Percentiles rank a stretch among this genome's conserved stretches.
Evolutionary conservation across 64 coral and sea anemone genomes (phyloP).

Genomic region (Dendrophyllia cribrosa): DNA sequence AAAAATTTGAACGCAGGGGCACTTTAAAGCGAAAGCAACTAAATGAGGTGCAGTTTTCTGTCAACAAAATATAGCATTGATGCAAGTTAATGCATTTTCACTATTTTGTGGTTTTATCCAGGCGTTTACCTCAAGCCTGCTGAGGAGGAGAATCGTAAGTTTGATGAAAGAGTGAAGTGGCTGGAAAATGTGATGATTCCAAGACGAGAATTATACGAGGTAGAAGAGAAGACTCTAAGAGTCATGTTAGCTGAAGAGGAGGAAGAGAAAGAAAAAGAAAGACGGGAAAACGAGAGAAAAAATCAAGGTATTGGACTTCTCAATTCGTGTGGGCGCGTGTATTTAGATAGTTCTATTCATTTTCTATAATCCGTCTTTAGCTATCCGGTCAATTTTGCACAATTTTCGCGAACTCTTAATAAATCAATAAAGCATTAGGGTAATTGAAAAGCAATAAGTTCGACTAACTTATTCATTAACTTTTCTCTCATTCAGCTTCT

Average conservation of each 20-base stretch:
- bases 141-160: slow-evolving; percentile 63
- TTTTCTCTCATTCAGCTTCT: slow-evolving; percentile 24
- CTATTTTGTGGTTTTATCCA: slow-evolving; percentile 15
- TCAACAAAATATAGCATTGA: no score
- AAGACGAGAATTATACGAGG: slow-evolving; percentile 73
- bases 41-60: no score
- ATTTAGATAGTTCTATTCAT: not conserved
- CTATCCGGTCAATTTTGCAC: no score
- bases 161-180: slow-evolving; percentile 57
- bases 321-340: not conserved
- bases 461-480: not conserved
- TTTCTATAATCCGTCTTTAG: no score
- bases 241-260: slow-evolving; percentile 98
- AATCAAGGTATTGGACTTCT: slow-evolving; percentile 40
- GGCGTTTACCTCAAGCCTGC: slow-evolving; percentile 84
- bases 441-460: no score
- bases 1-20: no score
- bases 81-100: not conserved
- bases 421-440: no score
- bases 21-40: no score
- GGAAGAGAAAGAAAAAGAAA: slow-evolving; percentile 86
- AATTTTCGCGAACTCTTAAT: not conserved
- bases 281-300: slow-evolving; percentile 77
- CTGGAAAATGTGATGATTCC: slow-evolving; percentile 79
- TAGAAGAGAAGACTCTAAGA: slow-evolving; percentile 88